These are phyloP conservation scores for Gastrophryne carolinensis DNA, from an alignment of 2,797 vertebrate genomes.

Conservation along the genomic window DNA sequence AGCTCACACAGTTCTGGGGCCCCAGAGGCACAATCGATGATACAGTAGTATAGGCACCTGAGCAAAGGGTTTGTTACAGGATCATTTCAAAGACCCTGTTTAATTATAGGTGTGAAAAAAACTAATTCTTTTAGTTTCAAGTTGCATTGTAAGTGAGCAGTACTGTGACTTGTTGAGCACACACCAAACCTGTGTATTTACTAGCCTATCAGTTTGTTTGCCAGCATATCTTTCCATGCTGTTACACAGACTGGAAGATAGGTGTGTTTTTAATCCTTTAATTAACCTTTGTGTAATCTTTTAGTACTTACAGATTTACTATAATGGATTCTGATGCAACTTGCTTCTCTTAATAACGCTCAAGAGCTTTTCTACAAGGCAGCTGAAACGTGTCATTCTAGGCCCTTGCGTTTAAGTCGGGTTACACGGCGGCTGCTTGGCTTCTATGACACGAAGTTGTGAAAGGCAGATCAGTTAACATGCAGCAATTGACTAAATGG, in stretches of 20 bases:
- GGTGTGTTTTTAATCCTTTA: conserved; percentile 27
- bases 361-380: neutral
- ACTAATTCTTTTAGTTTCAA: too few relatives aligned
- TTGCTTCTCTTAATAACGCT: neutral
- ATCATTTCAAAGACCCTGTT: too few relatives aligned
- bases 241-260: neutral
- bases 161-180: neutral
- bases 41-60: too few relatives aligned
- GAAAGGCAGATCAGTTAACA: neutral
- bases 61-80: too few relatives aligned
- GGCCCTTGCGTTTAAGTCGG: neutral
- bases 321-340: conserved; percentile 10
- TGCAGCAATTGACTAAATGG: too few relatives aligned
- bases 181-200: neutral
- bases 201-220: neutral
- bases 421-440: neutral
- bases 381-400: neutral
- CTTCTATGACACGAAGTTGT: neutral
- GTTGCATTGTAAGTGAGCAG: neutral
- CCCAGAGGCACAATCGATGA: too few relatives aligned
- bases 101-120: too few relatives aligned
- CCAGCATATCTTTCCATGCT: neutral
- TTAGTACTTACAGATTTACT: conserved; percentile 10
- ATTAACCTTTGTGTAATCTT: conserved; percentile 20
- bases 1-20: too few relatives aligned